Evolutionary conservation across 2,797 vertebrate species (phyloP).

Genomic region (Pangasius macronema): DNA sequence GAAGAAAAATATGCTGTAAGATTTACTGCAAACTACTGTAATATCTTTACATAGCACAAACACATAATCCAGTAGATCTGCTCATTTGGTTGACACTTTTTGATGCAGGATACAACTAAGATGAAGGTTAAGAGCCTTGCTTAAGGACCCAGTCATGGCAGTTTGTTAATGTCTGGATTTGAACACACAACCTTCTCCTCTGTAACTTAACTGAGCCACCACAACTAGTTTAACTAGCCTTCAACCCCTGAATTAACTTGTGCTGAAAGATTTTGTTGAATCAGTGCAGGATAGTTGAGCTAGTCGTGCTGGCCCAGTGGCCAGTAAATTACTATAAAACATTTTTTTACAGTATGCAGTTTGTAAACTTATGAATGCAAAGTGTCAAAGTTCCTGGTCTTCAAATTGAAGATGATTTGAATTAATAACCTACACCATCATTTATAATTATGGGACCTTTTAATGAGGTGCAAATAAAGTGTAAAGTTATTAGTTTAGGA

Average conservation of each 20-base stretch:
- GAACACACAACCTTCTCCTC: not conserved
- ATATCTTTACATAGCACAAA: not conserved
- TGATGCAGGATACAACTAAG: not conserved
- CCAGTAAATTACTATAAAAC: not conserved
- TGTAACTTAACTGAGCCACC: not conserved
- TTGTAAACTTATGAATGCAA: not conserved
- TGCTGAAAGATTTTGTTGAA: not conserved
- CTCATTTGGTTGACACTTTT: not conserved
- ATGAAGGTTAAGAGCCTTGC: not conserved
- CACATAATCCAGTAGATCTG: not conserved
- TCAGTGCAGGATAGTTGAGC: not conserved
- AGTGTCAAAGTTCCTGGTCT: not conserved
- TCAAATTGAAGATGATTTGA: not conserved
- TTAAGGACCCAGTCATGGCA: not conserved
- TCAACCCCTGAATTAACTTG: not conserved
- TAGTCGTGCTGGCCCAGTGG: not conserved
- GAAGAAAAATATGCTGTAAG: not conserved
- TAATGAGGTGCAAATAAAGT: not conserved
- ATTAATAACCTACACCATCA: not conserved
- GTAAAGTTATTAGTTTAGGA: not conserved
- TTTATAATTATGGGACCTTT: not conserved
- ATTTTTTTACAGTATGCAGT: not conserved
- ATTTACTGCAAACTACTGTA: not conserved
- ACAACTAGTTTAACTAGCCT: not conserved
- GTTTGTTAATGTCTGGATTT: not conserved